These are phyloP conservation scores for Atlantisia rogersi DNA, from an alignment of 2,113 vertebrate genomes.

Conservation along the genomic window DNA sequence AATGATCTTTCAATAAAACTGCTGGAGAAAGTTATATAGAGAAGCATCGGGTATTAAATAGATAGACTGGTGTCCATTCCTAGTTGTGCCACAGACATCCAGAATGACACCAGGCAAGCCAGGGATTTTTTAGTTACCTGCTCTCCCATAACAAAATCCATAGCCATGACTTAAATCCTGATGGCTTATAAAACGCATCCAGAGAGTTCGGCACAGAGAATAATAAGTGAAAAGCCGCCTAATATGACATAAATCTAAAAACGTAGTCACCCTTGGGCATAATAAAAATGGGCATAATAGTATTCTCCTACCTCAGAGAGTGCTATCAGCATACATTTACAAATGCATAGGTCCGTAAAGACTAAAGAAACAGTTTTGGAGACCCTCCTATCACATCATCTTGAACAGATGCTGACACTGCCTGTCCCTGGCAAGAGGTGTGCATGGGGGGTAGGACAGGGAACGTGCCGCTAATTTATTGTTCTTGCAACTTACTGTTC, in stretches of 20 bases:
- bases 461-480: not conserved
- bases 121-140: slow-evolving; percentile 16
- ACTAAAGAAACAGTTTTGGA: not conserved
- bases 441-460: fast-evolving
- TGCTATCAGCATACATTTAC: slow-evolving; percentile 42
- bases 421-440: not conserved
- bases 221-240: slow-evolving; percentile 67
- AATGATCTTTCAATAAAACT: not conserved
- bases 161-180: slow-evolving; percentile 44
- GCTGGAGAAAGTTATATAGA: not conserved
- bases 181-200: slow-evolving; percentile 58
- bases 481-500: not conserved
- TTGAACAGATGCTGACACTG: not conserved
- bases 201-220: slow-evolving; percentile 49
- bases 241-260: slow-evolving; percentile 66
- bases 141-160: slow-evolving; percentile 24
- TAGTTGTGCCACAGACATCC: not conserved
- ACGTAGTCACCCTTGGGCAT: slow-evolving; percentile 47
- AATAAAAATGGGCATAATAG: slow-evolving; percentile 50
- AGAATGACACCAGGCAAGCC: not conserved
- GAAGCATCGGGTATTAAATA: not conserved
- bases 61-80: not conserved
- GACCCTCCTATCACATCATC: not conserved
- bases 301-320: slow-evolving; percentile 36
- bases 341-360: slow-evolving; percentile 17